Base-by-base conservation (phyloP, 2,113 vertebrate species). In the Motacilla alba region DNA sequence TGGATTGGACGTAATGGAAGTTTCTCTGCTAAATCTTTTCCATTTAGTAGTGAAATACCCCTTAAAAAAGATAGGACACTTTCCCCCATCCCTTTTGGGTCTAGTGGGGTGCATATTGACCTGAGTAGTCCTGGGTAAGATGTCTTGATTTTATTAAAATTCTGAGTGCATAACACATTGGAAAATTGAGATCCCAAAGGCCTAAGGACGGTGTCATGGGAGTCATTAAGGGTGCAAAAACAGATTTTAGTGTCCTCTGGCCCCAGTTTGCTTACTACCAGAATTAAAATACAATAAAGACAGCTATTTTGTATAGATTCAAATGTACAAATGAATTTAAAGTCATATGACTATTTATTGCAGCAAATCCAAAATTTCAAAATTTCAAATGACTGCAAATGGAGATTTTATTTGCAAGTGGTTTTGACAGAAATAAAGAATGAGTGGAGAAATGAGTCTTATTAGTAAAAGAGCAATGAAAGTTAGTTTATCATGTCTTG, bases 1-100 rank as follows among this genome's bases (percentile, higher is more conserved):
- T 56, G 28, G 33, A 23, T 30, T 63, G 35, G 33, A 33, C 0
- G 0, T 39, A 33, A 53, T 1, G 2, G 37, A 64, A 72, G 30
- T 22, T 82, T 53, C 17, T 63, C 16, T 60, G 33, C 23, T 69
- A 58, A 31, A 27, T 37, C 15, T 78, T 82, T 80, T 63, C 39
- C 39, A 21, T 58, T 53, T 67, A 35, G 24, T 73, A 49, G 3
- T 30, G 16, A 77, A 77, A 74, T 24, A 60, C 3, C 1, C 24
- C 21, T 4, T 30, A 14, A 55, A 37, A 83, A 92, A 68, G 11
- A 67, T 2, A 53, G 4, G 30, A 59, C 16, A 46, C 19, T 63
- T 63, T 43, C 35, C 31, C 11, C n/a, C 23, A 30, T 4, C 16
- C 5, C 3, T 72, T 66, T 78, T 41, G 24, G 5, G 12, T 83